Conservation (phyloP, 30 jellyfish, hydroid and myxozoan species). For the Aurelia coerulea region DNA sequence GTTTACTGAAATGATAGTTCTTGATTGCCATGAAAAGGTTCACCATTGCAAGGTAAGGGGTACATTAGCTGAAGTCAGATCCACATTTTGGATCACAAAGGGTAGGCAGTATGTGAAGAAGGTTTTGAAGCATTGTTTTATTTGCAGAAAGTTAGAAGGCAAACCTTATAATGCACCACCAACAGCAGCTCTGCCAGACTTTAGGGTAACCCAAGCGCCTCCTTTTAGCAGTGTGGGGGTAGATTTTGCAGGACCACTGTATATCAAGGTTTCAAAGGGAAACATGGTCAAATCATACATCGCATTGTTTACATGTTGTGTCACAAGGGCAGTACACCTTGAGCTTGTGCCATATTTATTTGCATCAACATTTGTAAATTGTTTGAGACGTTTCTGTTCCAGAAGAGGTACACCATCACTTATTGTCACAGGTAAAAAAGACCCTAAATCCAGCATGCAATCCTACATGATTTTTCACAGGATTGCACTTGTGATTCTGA, state of each 20-base stretch:
- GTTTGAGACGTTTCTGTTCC: constrained; percentile 25
- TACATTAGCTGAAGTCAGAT: constrained; percentile 26
- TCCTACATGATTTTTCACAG: too few species aligned
- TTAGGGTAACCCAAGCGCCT: constrained; percentile 50
- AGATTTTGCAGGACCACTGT: constrained; percentile 67
- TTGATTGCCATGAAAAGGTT: constrained; percentile 38
- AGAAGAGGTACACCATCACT: constrained; percentile 53
- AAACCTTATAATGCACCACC: constrained; percentile 18
- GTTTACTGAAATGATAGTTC: constrained; percentile 21
- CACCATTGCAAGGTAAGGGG: constrained; percentile 26
- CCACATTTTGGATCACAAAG: neutral
- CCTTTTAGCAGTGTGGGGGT: constrained; percentile 58
- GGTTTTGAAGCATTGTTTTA: constrained; percentile 2
- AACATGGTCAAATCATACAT: constrained; percentile 26
- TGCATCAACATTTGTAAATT: constrained; percentile 13
- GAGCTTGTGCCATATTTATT: constrained; percentile 28
- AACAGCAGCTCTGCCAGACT: constrained; percentile 45
- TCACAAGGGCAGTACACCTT: constrained; percentile 58
- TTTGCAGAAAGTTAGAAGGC: constrained; percentile 33
- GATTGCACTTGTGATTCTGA: too few species aligned
- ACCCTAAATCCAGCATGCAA: too few species aligned
- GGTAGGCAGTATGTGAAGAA: constrained; percentile 10
- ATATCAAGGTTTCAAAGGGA: constrained; percentile 15
- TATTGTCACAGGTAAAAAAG: too few species aligned
- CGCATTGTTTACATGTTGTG: constrained; percentile 47